Conservation (phyloP, 64 coral and sea anemone species). For the Actinia equina region DNA sequence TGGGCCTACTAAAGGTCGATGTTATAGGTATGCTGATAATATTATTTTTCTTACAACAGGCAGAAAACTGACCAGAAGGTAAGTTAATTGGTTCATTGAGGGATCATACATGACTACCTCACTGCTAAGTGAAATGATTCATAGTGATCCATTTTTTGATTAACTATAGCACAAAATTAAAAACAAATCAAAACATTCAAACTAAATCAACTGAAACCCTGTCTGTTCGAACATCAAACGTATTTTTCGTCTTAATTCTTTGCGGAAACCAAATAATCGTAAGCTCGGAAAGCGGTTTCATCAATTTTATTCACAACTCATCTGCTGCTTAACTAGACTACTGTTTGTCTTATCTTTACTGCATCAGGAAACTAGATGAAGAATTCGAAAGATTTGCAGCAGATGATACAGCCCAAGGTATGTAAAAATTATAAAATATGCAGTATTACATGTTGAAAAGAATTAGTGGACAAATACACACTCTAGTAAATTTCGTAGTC, state of each 20-base stretch:
- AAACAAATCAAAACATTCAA: no score
- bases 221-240: no score
- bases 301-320: not conserved
- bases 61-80: not conserved
- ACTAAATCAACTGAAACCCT: no score
- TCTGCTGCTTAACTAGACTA: not conserved
- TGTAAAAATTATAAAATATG: not conserved
- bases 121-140: no score
- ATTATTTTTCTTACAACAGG: not conserved
- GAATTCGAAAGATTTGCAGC: constrained; percentile 19
- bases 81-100: not conserved
- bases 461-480: no score
- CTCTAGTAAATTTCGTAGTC: no score
- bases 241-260: no score
- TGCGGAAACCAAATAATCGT: not conserved
- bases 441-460: no score
- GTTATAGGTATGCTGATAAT: not conserved
- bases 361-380: constrained; percentile 28
- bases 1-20: no score
- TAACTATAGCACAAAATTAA: no score
- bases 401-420: not conserved
- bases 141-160: no score
- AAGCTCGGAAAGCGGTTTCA: not conserved
- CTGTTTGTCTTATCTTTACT: not conserved
- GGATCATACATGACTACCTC: no score